Percentiles rank a stretch among this genome's conserved stretches.
These are phyloP conservation scores for Valencia hispanica DNA, from an alignment of 2,797 vertebrate species.

Conservation along the genomic window DNA sequence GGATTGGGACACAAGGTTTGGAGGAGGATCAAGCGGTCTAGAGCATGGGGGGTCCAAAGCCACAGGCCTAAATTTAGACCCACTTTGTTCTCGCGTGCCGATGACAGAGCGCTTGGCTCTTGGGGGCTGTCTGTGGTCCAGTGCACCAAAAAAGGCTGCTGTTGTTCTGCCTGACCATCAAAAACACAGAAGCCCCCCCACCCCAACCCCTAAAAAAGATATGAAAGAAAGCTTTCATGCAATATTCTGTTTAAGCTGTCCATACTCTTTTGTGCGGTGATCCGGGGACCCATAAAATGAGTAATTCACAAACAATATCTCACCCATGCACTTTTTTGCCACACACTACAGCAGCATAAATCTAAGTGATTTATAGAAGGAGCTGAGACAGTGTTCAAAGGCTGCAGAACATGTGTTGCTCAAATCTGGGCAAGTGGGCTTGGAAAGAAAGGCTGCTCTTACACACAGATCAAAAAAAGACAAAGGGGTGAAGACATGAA, in stretches of 20 bases:
- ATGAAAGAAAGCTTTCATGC: conserved; percentile 75
- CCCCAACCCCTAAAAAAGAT: conserved; percentile 63
- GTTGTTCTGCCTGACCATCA: conserved; percentile 76
- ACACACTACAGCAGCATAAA: conserved; percentile 69
- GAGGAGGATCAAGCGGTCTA: conserved; percentile 42
- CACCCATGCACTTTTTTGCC: conserved; percentile 65
- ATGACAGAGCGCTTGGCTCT: conserved; percentile 73
- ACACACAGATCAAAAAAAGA: conserved; percentile 42
- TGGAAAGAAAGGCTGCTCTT: conserved; percentile 23
- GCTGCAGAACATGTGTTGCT: conserved; percentile 49
- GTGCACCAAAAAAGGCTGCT: conserved; percentile 72
- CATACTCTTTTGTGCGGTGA: conserved; percentile 71
- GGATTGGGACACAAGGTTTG: conserved; percentile 33
- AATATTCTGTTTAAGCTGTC: conserved; percentile 75
- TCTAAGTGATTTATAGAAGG: conserved; percentile 72
- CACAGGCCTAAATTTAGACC: conserved; percentile 73
- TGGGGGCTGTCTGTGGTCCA: conserved; percentile 67
- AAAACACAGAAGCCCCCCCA: conserved; percentile 71
- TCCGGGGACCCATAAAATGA: conserved; percentile 73
- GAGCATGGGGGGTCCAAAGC: conserved; percentile 51
- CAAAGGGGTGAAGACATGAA: conserved; percentile 29
- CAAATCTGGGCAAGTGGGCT: conserved; percentile 36
- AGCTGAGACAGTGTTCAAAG: conserved; percentile 75
- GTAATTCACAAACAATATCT: conserved; percentile 77
- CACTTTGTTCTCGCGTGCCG: conserved; percentile 71